Percentiles rank a stretch among this genome's conserved stretches.
Evolutionary conservation across 1,140 invertebrate genomes (phyloP).

Genomic region (Dinothrombium tinctorium): DNA sequence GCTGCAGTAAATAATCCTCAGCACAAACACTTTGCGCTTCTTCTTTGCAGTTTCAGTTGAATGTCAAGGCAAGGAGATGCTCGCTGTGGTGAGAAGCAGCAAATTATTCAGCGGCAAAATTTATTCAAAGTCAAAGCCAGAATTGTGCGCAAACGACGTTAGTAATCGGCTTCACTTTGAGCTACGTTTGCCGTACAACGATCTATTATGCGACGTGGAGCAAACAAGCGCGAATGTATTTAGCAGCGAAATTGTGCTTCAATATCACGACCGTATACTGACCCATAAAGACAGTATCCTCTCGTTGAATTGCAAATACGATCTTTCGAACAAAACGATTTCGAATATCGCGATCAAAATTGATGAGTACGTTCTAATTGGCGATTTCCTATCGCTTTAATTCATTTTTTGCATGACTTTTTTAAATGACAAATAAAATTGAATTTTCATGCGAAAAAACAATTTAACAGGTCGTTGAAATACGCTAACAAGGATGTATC

Average conservation of each 20-base stretch:
- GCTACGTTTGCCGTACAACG: slow-evolving; percentile 16
- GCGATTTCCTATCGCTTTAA: too few species aligned
- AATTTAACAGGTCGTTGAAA: too few species aligned
- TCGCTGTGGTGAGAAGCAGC: slow-evolving; percentile 65
- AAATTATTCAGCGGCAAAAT: slow-evolving; percentile 81
- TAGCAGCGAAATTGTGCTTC: slow-evolving; percentile 66
- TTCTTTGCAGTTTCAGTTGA: slow-evolving; percentile 16
- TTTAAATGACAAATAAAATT: too few species aligned
- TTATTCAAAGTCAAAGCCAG: slow-evolving; percentile 72
- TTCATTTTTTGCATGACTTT: too few species aligned
- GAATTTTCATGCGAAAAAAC: too few species aligned
- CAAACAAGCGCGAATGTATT: slow-evolving; percentile 30
- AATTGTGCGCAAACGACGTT: slow-evolving; percentile 58
- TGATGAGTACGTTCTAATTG: slow-evolving; percentile 17
- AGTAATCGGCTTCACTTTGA: slow-evolving; percentile 16
- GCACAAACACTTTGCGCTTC: too few species aligned
- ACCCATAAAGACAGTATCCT: slow-evolving; percentile 74
- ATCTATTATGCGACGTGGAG: slow-evolving; percentile 16
- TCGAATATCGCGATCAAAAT: slow-evolving; percentile 35
- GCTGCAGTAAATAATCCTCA: too few species aligned
- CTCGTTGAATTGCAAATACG: slow-evolving; percentile 73
- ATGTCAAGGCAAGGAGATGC: slow-evolving; percentile 65
- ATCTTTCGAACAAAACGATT: slow-evolving; percentile 73
- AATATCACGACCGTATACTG: slow-evolving; percentile 81
- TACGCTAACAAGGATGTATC: too few species aligned